Conservation (phyloP, 2,113 vertebrate species). For the Laticauda laticaudata region DNA sequence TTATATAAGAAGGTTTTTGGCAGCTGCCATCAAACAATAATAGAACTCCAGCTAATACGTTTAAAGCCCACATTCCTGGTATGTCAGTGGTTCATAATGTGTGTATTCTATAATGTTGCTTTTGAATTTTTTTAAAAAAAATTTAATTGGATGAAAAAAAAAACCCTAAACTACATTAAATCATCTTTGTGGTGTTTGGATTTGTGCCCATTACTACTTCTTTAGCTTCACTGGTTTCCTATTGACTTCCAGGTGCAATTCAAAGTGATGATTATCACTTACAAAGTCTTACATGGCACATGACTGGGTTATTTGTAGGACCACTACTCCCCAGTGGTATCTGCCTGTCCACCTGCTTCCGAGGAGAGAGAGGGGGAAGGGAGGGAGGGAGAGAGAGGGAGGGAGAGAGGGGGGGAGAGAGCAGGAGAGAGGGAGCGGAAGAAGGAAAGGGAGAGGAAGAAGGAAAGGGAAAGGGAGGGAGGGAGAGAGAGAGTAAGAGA, state of each 20-base stretch:
- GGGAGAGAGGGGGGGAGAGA: too few relatives aligned
- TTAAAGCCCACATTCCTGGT: conserved; percentile 32
- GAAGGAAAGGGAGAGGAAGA: too few relatives aligned
- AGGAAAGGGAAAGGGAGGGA: too few relatives aligned
- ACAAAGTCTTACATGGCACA: neutral
- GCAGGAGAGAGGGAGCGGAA: too few relatives aligned
- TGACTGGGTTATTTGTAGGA: neutral
- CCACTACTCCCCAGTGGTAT: neutral
- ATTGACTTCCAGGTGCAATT: neutral
- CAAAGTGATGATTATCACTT: neutral
- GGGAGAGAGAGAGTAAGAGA: too few relatives aligned
- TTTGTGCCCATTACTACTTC: neutral
- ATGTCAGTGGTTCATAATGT: conserved; percentile 29
- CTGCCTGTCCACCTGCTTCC: neutral
- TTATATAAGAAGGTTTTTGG: conserved; percentile 49
- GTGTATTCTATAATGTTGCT: conserved; percentile 36
- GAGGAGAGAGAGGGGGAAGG: too few relatives aligned
- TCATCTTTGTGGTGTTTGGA: neutral
- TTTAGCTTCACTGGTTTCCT: neutral
- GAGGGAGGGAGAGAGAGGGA: too few relatives aligned
- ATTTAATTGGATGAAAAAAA: conserved; percentile 17
- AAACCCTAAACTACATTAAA: neutral
- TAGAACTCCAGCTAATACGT: neutral
- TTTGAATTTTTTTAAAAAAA: neutral
- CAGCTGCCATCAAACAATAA: conserved; percentile 47